phyloP scores from a whole-genome alignment of 2,888 invertebrate species.

The Macrosoma leucophasiata region DNA sequence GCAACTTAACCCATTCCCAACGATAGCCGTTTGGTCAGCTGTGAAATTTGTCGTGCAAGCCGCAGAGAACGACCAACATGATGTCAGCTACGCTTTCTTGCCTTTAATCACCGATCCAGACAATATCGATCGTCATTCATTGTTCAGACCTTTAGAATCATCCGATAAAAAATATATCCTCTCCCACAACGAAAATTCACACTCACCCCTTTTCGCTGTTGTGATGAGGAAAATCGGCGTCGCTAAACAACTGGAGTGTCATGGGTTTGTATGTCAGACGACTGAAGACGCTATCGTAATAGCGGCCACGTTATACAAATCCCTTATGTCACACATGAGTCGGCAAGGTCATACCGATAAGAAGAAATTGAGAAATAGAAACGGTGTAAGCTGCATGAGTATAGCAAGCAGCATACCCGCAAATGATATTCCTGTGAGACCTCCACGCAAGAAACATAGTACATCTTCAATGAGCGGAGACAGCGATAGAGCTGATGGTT shows the following conservation, averaged over 20 bases:
- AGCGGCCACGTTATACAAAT: conserved; percentile 93
- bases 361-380: conserved; percentile 79
- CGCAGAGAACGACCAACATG: conserved; percentile 69
- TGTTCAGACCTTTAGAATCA: conserved; percentile 76
- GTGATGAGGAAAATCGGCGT: conserved; percentile 89
- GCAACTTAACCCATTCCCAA: conserved; percentile 88
- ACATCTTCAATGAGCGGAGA: conserved; percentile 79
- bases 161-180: conserved; percentile 75
- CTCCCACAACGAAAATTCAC: conserved; percentile 77
- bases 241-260: conserved; percentile 89
- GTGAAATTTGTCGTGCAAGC: conserved; percentile 87
- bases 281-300: conserved; percentile 94
- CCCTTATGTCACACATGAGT: conserved; percentile 88
- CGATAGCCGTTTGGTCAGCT: conserved; percentile 95
- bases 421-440: conserved; percentile 78
- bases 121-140: conserved; percentile 82
- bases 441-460: conserved; percentile 84
- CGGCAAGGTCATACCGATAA: conserved; percentile 68
- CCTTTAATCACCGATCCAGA: conserved; percentile 90
- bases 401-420: conserved; percentile 78
- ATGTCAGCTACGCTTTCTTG: conserved; percentile 83
- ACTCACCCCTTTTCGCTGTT: conserved; percentile 91
- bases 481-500: conserved; percentile 75
- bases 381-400: conserved; percentile 86
- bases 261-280: conserved; percentile 92